Conservation (phyloP, 2,888 invertebrate genomes). For the Drosophila macrospina region DNA sequence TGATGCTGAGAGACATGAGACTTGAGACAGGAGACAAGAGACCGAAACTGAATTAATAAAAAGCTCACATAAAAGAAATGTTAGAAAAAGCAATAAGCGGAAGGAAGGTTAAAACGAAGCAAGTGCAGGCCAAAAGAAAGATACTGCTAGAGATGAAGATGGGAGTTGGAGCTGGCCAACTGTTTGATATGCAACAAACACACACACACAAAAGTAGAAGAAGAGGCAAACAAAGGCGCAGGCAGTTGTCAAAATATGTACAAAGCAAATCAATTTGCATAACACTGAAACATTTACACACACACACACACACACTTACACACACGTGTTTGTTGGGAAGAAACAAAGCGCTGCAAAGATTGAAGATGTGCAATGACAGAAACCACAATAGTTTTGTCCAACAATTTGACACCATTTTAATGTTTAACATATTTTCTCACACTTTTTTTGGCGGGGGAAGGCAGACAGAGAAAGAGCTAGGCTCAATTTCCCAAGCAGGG, state of each 20-base stretch:
- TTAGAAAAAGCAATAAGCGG: conserved; percentile 70
- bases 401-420: conserved; percentile 71
- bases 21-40: conserved; percentile 6
- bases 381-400: conserved; percentile 64
- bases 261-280: conserved; percentile 81
- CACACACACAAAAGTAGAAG: conserved; percentile 29
- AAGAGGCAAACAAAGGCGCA: conserved; percentile 57
- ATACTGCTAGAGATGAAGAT: conserved; percentile 19
- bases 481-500: conserved; percentile 18
- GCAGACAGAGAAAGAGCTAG: neutral
- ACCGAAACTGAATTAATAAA: conserved; percentile 44
- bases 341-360: conserved; percentile 52
- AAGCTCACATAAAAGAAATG: conserved; percentile 48
- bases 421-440: conserved; percentile 57
- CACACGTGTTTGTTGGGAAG: conserved; percentile 61
- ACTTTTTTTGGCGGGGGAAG: conserved; percentile 15
- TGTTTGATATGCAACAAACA: conserved; percentile 50
- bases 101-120: conserved; percentile 62
- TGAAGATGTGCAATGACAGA: conserved; percentile 42
- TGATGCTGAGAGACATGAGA: conserved; percentile 27
- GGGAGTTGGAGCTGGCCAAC: conserved; percentile 10
- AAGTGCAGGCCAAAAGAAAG: conserved; percentile 41
- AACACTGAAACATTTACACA: conserved; percentile 58
- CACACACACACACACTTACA: conserved; percentile 32
- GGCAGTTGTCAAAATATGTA: conserved; percentile 66